Base-by-base conservation (phyloP, 2,888 invertebrate genomes). In the Melanostoma scalare region DNA sequence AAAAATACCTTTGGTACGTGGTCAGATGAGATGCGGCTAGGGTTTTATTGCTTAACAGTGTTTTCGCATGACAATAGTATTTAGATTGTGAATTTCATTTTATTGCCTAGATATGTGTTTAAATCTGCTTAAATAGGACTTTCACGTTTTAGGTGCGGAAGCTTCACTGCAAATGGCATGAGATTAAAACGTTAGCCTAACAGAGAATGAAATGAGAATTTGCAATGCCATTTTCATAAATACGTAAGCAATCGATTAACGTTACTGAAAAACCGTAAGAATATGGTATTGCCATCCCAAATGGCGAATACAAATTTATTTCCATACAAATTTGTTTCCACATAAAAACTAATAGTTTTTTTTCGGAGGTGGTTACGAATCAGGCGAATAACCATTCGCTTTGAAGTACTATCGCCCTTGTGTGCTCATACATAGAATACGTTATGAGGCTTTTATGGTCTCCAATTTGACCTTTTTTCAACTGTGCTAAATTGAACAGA, bases 1-100 rank as follows among this genome's bases (percentile, higher is more conserved):
- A 20, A 20, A 20, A 20, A 20, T 20, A 20, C 20, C 20, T 20
- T 20, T 20, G 20, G 50, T 52, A 46, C 50, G 40, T 50, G 53
- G 52, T 10, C 33, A 8, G n/a, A 33, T 31, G 48, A 30, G 30
- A 8, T 53, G 20, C 20, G 35, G 38, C 6, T 4, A 2, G n/a
- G 33, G 30, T 55, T 61, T 61, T 35, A 55, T 33, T n/a, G 50
- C 55, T 71, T 50, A 63, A 77, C 46, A 36, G 63, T 36, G 40
- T 55, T 53, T 53, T 73, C 53, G 65, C 65, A 46, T 78, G 72
- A 58, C 40, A 73, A 53, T 60, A 8, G 38, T 46, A 53, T 53
- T 60, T 38, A 72, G 67, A 67, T 53, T 73, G 35, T 53, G 30
- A 38, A 55, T 78, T 72, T 65, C 60, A 35, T 60, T 60, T 58